These are phyloP conservation scores for Isichthys henryi DNA, from an alignment of 2,113 vertebrate species.

Conservation along the genomic window DNA sequence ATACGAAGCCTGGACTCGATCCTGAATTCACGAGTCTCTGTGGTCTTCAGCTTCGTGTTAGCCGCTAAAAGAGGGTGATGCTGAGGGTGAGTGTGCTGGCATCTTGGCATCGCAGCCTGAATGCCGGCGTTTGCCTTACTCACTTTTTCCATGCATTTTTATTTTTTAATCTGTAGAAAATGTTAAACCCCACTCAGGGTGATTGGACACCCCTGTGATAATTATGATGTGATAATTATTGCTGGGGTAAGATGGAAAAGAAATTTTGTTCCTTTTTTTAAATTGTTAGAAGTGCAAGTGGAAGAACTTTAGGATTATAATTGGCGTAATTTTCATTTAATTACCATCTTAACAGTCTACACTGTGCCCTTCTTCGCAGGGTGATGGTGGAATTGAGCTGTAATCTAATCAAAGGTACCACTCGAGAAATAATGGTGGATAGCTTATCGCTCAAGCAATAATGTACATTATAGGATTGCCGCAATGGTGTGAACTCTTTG, in stretches of 20 bases:
- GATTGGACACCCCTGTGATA: slow-evolving; percentile 13
- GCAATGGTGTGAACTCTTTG: neutral
- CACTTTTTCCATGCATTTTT: neutral
- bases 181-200: slow-evolving; percentile 13
- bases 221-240: slow-evolving; percentile 19
- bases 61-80: neutral
- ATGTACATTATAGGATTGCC: neutral
- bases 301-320: slow-evolving; percentile 16
- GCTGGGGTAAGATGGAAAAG: neutral
- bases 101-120: neutral
- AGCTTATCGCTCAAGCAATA: slow-evolving; percentile 12
- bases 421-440: slow-evolving; percentile 9
- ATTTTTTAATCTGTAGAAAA: neutral
- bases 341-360: slow-evolving; percentile 12
- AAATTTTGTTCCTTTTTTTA: slow-evolving; percentile 11
- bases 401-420: slow-evolving; percentile 13
- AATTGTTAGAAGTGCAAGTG: slow-evolving; percentile 15
- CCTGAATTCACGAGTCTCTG: neutral
- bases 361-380: slow-evolving; percentile 1
- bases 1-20: neutral
- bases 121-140: neutral
- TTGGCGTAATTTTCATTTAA: slow-evolving; percentile 10
- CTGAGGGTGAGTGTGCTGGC: neutral
- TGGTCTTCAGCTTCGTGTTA: neutral
- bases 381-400: slow-evolving; percentile 1